phyloP scores from a whole-genome alignment of 2,797 vertebrate genomes.

The Podarcis siculus region DNA sequence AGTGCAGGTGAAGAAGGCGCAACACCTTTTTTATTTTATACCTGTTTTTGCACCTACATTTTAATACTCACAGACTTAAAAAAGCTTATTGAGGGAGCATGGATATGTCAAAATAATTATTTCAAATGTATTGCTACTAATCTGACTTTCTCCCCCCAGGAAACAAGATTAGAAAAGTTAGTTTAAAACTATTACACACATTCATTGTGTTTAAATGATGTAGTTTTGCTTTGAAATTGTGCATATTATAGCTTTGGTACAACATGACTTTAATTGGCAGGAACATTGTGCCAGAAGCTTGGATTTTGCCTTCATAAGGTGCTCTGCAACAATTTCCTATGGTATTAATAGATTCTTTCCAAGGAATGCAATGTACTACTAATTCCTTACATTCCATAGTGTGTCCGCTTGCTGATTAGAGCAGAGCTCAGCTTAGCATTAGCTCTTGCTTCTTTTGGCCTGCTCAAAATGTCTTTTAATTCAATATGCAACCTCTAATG shows the following conservation, averaged over 20 bases:
- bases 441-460: background rate
- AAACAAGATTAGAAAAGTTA: slow-evolving; percentile 37
- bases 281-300: slow-evolving; percentile 20
- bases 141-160: background rate
- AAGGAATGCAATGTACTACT: slow-evolving; percentile 26
- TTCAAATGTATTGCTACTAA: slow-evolving; percentile 14
- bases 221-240: slow-evolving; percentile 42
- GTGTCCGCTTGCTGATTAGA: slow-evolving; percentile 18
- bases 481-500: background rate
- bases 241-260: slow-evolving; percentile 7
- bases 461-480: slow-evolving; percentile 42
- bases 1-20: no score
- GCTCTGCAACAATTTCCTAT: slow-evolving; percentile 1
- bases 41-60: no score
- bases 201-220: slow-evolving; percentile 11
- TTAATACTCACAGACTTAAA: background rate
- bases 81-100: slow-evolving; percentile 15
- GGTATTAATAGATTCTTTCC: slow-evolving; percentile 9
- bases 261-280: slow-evolving; percentile 11
- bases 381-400: background rate
- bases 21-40: no score
- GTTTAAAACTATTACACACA: background rate
- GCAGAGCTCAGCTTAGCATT: slow-evolving; percentile 14
- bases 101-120: slow-evolving; percentile 16
- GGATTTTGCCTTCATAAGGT: background rate